phyloP scores from a whole-genome alignment of 1,140 invertebrate genomes.

The Atta cephalotes region DNA sequence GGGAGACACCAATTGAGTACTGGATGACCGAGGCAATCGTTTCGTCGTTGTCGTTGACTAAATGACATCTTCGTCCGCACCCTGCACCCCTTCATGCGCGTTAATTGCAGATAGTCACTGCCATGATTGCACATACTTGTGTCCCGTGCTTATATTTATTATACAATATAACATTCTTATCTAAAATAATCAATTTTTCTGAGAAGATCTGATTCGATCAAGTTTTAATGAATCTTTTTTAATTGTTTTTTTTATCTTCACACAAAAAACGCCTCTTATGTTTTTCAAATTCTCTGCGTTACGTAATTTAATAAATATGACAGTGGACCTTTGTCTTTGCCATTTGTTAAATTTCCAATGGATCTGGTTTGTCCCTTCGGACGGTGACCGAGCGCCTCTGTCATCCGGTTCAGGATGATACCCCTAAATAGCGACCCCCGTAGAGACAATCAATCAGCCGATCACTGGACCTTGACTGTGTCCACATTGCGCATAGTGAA shows the following conservation, averaged over 20 bases:
- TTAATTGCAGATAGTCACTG: constrained; percentile 38
- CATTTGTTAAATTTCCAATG: constrained; percentile 21
- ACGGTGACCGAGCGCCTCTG: constrained; percentile 66
- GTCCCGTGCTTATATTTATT: background rate
- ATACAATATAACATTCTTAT: background rate
- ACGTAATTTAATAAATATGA: constrained; percentile 6
- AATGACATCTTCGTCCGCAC: constrained; percentile 26
- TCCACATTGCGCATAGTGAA: constrained; percentile 85
- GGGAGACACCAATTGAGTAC: constrained; percentile 63
- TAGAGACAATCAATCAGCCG: constrained; percentile 86
- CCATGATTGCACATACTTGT: background rate
- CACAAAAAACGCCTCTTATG: background rate
- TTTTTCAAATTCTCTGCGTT: background rate
- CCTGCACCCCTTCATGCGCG: constrained; percentile 6
- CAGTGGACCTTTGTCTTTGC: background rate
- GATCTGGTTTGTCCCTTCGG: constrained; percentile 57
- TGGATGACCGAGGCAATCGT: constrained; percentile 55
- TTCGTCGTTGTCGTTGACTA: constrained; percentile 37
- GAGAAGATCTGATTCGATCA: background rate
- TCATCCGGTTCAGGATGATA: constrained; percentile 82
- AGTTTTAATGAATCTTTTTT: background rate
- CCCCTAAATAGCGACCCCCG: constrained; percentile 84
- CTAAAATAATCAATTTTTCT: background rate
- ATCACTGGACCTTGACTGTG: constrained; percentile 85
- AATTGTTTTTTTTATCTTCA: background rate